Conservation (phyloP, 2,113 vertebrate genomes). For the Progne subis region DNA sequence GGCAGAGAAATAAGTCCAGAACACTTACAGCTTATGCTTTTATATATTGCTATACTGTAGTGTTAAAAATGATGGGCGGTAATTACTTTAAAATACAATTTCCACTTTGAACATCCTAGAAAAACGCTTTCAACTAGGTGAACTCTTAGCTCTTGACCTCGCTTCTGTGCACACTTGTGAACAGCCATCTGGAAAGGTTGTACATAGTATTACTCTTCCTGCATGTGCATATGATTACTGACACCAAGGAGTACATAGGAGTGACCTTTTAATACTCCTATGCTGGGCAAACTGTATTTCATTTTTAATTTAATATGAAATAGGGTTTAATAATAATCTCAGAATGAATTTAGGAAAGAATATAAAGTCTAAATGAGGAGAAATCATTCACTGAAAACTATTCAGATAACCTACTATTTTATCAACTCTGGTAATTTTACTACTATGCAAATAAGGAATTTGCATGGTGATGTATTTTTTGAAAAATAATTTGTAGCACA, state of each 20-base stretch:
- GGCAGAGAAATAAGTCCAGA: conserved; percentile 38
- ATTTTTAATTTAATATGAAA: conserved; percentile 45
- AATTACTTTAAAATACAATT: conserved; percentile 57
- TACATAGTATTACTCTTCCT: background rate
- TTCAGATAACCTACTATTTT: background rate
- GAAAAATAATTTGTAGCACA: background rate
- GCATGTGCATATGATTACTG: background rate
- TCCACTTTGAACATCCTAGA: background rate
- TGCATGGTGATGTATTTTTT: background rate
- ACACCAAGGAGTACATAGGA: background rate
- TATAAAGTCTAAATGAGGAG: conserved; percentile 10
- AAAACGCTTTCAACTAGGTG: conserved; percentile 5
- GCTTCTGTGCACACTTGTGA: background rate
- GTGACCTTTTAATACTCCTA: conserved; percentile 18
- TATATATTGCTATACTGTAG: conserved; percentile 2
- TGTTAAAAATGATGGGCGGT: conserved; percentile 42
- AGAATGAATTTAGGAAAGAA: conserved; percentile 22
- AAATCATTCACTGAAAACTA: conserved; percentile 13
- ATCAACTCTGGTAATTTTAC: conserved; percentile 28
- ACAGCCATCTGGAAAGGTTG: background rate
- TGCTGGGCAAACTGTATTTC: background rate
- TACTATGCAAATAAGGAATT: conserved; percentile 12
- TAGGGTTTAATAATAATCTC: conserved; percentile 23
- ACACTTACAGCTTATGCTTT: conserved; percentile 19
- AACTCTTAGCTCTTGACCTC: conserved; percentile 43